Evolutionary conservation across 2,888 invertebrate species (phyloP).

Genomic region (Ditula angustiorana): DNA sequence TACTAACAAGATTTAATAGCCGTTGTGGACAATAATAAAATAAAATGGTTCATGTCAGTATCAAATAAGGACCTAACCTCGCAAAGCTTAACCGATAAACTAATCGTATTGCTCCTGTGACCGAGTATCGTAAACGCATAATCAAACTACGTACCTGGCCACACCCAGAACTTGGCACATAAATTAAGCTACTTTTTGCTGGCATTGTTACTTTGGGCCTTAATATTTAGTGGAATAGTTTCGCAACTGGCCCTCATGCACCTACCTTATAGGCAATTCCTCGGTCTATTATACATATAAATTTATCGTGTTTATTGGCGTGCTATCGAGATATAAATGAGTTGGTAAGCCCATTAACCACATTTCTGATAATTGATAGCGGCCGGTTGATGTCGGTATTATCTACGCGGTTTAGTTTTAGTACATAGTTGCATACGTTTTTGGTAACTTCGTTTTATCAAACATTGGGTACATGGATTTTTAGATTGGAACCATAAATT

Average conservation of each 20-base stretch:
- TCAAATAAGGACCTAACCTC: background rate
- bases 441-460: background rate
- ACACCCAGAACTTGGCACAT: constrained; percentile 53
- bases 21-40: no score
- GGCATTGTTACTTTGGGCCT: constrained; percentile 58
- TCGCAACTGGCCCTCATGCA: constrained; percentile 62
- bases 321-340: constrained; percentile 40
- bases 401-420: constrained; percentile 16
- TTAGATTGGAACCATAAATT: constrained; percentile 19
- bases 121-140: constrained; percentile 28
- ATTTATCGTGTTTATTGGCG: constrained; percentile 33
- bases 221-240: constrained; percentile 75
- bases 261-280: constrained; percentile 50
- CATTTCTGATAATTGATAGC: constrained; percentile 36
- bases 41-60: background rate
- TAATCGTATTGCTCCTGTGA: constrained; percentile 14
- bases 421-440: background rate
- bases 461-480: constrained; percentile 3
- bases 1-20: no score
- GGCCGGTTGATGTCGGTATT: constrained; percentile 20
- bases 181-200: constrained; percentile 72
- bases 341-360: constrained; percentile 37
- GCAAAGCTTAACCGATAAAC: constrained; percentile 11
- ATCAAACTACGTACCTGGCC: constrained; percentile 44
- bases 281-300: constrained; percentile 41